Evolutionary conservation across 2,797 vertebrate genomes (phyloP), one percentile per base, ranked within the genome.

Genomic region (Scomberomorus guttatus): DNA sequence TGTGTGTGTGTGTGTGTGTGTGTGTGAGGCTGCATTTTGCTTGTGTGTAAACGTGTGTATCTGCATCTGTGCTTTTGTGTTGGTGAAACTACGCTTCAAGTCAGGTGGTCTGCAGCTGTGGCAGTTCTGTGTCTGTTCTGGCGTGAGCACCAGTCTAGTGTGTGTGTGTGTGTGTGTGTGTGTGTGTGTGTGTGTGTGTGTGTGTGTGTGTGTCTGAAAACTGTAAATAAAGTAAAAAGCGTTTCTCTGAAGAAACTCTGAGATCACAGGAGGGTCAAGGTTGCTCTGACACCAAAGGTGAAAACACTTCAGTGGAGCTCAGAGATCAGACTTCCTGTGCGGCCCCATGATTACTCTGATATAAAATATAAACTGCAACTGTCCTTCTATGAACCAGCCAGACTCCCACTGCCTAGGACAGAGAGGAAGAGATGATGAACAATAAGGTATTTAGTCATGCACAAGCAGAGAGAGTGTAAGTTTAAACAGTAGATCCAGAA

Each of bases 361-460:
- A 44, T 24, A 77, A 55, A 39, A 32, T 25, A 61, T 46, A 61
- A 86, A 80, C 75, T 75, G 67, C 65, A 44, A 64, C 57, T 17
- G 62, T 84, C 84, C 72, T 72, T 63, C 66, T 51, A 46, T 78
- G 81, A 83, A 87, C 77, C 74, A 57, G 65, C 61, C 29, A 48
- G 17, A 81, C 61, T 64, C 42, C 72, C 56, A 42, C 72, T 55
- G 77, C 70, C 63, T 32, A 65, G 46, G 54, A 78, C 61, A 52
- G 71, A 39, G 72, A 66, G 67, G 42, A 59, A 48, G 54, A 84
- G 57, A 83, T n/a, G 51, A 79, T 60, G 67, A 58, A 67, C 83
- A 85, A 86, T 83, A 87, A 89, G 60, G 81, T 82, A 85, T 90
- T 86, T 85, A 80, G 79, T 76, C 61, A 59, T 58, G 18, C 75